Percentiles rank a stretch among this genome's conserved stretches.
Conservation (phyloP, 92 coral and sea anemone genomes). For the Parazoanthus darwini region DNA sequence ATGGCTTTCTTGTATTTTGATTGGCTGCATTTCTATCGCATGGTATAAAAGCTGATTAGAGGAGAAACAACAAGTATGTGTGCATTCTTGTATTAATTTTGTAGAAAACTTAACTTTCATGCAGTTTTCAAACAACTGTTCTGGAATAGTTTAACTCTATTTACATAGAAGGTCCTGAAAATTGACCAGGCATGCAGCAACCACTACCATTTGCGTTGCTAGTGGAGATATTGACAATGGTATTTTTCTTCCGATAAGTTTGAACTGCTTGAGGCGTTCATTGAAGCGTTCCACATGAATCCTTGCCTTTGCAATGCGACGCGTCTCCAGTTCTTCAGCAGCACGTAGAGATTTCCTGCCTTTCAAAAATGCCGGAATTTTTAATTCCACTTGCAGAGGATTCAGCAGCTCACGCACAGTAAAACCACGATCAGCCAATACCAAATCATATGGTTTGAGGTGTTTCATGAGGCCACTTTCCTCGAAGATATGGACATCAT, state of each 20-base stretch:
- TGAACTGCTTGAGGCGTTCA: conserved; percentile 62
- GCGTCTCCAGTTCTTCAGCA: conserved; percentile 48
- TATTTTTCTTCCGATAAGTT: conserved; percentile 54
- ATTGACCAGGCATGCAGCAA: conserved; percentile 64
- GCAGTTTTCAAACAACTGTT: conserved; percentile 40
- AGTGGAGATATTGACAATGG: conserved; percentile 64
- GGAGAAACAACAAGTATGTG: no score
- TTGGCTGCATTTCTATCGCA: no score
- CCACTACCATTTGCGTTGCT: conserved; percentile 79
- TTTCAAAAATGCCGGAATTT: conserved; percentile 58
- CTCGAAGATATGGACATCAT: conserved; percentile 59
- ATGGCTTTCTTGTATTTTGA: no score
- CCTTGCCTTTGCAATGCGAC: conserved; percentile 66
- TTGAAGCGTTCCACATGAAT: conserved; percentile 64
- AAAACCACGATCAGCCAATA: conserved; percentile 47
- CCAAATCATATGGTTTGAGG: background rate
- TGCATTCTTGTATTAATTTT: no score
- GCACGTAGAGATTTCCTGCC: conserved; percentile 45
- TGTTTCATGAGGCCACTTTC: conserved; percentile 63
- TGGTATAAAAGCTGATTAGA: no score
- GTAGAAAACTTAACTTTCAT: background rate
- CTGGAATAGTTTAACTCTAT: background rate
- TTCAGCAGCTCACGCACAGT: conserved; percentile 62
- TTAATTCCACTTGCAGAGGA: conserved; percentile 58
- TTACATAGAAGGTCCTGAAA: conserved; percentile 61